Evolutionary conservation across 1,140 invertebrate genomes (phyloP), one percentile per base, ranked within the genome.

Genomic region (honey bee (Apis mellifera)): DNA sequence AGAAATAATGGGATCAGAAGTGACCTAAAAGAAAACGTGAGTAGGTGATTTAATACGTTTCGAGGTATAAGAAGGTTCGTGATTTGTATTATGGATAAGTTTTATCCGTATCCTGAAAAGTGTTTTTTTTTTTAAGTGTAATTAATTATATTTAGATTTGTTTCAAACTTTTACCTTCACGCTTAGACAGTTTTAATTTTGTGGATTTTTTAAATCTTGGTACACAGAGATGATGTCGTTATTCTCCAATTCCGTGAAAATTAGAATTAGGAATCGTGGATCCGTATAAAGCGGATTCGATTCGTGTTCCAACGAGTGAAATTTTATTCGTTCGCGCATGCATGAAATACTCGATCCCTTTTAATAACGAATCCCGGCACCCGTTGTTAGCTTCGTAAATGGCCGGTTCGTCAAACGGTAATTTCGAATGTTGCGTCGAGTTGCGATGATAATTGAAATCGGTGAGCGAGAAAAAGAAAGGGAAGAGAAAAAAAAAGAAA

Each of bases 311-410:
- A 69, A 3, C 23, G n/a, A 26, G n/a, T 59, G 65, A 60, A 70
- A 78, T 60, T 78, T 70, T 70, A 78, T 71, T 78, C 76, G 57
- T 59, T 54, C 65, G 42, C 55, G 76, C 65, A 42, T 50, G 65
- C 76, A 57, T 59, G 65, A 78, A 77, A 77, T 42, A 42, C 54
- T n/a, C 32, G 32, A 42, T 12, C 65, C 65, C 48, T 70, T 78
- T 78, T 60, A 71, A 70, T 73, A 79, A 73, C 48, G 70, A 80
- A 80, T 73, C 50, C 23, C 26, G 26, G 32, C 50, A 55, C 42
- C 50, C 59, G n/a, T 73, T 74, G 62, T 65, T 72, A 48, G 11
- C 26, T 19, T 42, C 11, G 59, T 26, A 65, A n/a, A 65, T 74
- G 59, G 60, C 17, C 17, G 59, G 73, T 73, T 64, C 21, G 59